Conservation (phyloP, 2,797 vertebrate genomes). For the Danio tinwini region DNA sequence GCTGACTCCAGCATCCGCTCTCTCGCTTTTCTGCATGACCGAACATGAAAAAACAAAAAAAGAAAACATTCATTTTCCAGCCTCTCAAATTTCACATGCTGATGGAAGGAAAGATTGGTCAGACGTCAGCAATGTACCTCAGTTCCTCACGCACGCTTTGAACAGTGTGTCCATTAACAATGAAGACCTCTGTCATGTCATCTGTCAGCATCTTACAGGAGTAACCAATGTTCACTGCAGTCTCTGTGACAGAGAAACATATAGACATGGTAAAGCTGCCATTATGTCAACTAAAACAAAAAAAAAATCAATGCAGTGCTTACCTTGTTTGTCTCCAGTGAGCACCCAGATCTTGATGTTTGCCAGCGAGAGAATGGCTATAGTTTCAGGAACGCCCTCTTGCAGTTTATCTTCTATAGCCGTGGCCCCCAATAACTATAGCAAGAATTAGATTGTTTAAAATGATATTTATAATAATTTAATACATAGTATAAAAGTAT, state of each 20-base stretch:
- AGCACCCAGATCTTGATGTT: slow-evolving; percentile 98
- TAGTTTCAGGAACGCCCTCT: slow-evolving; percentile 92
- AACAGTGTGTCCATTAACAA: slow-evolving; percentile 88
- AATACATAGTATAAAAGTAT: too few relatives aligned
- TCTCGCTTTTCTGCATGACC: slow-evolving; percentile 81
- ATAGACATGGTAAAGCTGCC: background rate
- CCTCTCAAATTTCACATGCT: background rate
- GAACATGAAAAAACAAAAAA: background rate
- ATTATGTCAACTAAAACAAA: background rate
- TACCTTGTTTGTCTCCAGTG: slow-evolving; percentile 95
- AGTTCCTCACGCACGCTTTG: slow-evolving; percentile 91
- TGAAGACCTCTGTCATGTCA: slow-evolving; percentile 90
- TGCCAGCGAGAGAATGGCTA: slow-evolving; percentile 88
- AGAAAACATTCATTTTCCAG: background rate
- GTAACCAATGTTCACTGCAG: slow-evolving; percentile 93
- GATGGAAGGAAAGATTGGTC: slow-evolving; percentile 14
- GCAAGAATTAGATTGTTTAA: slow-evolving; percentile 14
- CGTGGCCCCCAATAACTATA: slow-evolving; percentile 90
- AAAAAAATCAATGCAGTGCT: background rate
- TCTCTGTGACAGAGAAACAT: slow-evolving; percentile 77
- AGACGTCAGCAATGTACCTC: slow-evolving; percentile 72
- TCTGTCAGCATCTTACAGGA: slow-evolving; percentile 97
- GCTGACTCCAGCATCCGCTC: slow-evolving; percentile 85
- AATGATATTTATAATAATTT: too few relatives aligned
- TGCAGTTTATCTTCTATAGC: slow-evolving; percentile 96